Base-by-base conservation (phyloP, 2,888 invertebrate genomes). In the Clepsis dumicolana region DNA sequence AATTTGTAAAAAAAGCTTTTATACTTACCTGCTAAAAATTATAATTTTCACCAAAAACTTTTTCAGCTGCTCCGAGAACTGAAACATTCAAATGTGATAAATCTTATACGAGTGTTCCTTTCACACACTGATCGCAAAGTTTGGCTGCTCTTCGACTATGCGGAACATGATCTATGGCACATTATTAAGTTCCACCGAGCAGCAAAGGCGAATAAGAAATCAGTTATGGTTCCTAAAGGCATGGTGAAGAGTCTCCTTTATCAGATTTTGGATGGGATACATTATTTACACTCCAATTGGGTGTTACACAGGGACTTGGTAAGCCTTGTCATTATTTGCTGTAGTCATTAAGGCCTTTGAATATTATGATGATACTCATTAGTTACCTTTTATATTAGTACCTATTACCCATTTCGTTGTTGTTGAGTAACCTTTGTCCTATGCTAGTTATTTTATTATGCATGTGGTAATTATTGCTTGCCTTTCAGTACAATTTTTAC, bases 131-230 rank as follows among this genome's bases (percentile, higher is more conserved):
- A 99, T 83, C 95, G 99, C 41, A 99, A 99, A 94, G 99, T 99
- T 3, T 99, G 98, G 97, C 94, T 99, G 41, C 92, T 99, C 10
- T 99, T 99, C 93, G 99, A 99, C 86, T 99, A 98, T 94, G 99
- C 99, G 0, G 99, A 99, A 91, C 99, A 99, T 94, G 99, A 99
- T 93, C 91, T 99, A 66, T 99, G 99, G 99, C 99, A 99, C 86
- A 99, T 99, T 29, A 99, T 99, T 59, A 99, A 99, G 93, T 99
- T 98, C 86, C 99, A 99, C 86, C 95, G 99, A 81, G 98, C 99
- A 65, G 99, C 99, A 0, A 99, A 99, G 89, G 98, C 98, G 7
- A 98, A 98, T 81, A 99, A 99, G 83, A 99, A 99, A 83, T 97
- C 97, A 70, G 98, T 99, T 16, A 97, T 98, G 94, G 98, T 98